Evolutionary conservation across 2,113 vertebrate species (phyloP).

Genomic region (Turnix velox): DNA sequence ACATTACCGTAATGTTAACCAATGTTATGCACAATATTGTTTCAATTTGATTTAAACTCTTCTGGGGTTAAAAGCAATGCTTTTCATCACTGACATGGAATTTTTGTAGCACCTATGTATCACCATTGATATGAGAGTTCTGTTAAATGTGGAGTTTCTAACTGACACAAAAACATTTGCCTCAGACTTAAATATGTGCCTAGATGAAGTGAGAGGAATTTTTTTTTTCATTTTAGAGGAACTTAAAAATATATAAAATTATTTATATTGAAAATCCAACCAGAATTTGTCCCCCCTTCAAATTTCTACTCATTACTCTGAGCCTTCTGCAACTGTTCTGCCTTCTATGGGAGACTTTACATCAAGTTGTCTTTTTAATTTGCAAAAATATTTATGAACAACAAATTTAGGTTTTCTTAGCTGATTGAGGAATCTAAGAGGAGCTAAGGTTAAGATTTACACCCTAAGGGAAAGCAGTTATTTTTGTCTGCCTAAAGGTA

Average conservation of each 20-base stretch:
- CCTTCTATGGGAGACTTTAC: not conserved
- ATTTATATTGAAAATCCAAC: not conserved
- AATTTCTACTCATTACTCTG: not conserved
- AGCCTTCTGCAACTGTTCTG: not conserved
- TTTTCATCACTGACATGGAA: not conserved
- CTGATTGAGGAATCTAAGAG: not conserved
- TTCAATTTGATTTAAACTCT: not conserved
- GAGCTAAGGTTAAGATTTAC: not conserved
- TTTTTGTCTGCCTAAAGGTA: not conserved
- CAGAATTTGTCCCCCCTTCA: accelerated
- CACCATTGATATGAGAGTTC: not conserved
- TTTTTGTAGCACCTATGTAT: not conserved
- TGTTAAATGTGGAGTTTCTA: not conserved
- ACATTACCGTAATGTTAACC: not conserved
- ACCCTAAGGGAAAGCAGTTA: not conserved
- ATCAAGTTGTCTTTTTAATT: not conserved
- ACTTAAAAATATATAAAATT: not conserved
- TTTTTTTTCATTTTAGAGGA: not conserved
- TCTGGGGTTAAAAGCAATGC: not conserved
- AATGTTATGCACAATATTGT: not conserved
- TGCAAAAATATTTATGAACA: not conserved
- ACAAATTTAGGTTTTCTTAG: not conserved
- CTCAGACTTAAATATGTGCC: not conserved
- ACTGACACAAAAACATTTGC: not conserved
- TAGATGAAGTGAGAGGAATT: not conserved